Percentiles rank a stretch among this genome's conserved stretches.
Conservation (phyloP, 2,888 invertebrate species). For the Brenthis daphne region DNA sequence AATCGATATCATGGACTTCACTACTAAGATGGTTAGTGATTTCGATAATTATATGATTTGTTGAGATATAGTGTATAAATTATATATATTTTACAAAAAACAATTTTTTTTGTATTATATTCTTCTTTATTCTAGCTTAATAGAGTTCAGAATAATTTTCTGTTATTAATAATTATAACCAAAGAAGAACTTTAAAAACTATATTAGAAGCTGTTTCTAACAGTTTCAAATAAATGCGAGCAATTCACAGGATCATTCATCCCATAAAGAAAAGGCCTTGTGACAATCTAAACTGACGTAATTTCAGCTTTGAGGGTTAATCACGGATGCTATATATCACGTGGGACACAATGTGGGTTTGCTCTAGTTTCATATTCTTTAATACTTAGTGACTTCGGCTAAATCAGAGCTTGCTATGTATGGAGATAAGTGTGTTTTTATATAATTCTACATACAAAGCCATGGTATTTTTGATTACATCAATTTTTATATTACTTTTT, state of each 20-base stretch:
- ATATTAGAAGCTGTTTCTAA: conserved; percentile 65
- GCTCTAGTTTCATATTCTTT: conserved; percentile 4
- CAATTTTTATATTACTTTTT: too few species aligned
- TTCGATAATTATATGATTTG: too few species aligned
- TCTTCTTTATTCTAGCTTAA: too few species aligned
- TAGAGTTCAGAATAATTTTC: too few species aligned
- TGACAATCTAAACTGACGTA: conserved; percentile 71
- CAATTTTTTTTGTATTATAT: too few species aligned
- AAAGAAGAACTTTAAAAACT: conserved; percentile 1
- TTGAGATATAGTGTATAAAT: too few species aligned
- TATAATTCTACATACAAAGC: not conserved
- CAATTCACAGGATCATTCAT: conserved; percentile 78
- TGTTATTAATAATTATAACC: not conserved
- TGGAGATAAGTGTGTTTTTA: not conserved
- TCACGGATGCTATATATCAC: conserved; percentile 49
- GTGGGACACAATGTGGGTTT: conserved; percentile 8
- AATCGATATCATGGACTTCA: too few species aligned
- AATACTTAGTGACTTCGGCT: not conserved
- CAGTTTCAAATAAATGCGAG: conserved; percentile 71
- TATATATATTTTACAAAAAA: too few species aligned
- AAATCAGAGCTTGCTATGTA: not conserved
- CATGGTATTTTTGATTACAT: too few species aligned
- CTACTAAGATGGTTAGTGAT: too few species aligned
- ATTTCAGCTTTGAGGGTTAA: conserved; percentile 72
- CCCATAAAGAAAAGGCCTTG: conserved; percentile 78